These are phyloP conservation scores for Jacana jacana DNA, from an alignment of 2,113 vertebrate species.

Conservation along the genomic window DNA sequence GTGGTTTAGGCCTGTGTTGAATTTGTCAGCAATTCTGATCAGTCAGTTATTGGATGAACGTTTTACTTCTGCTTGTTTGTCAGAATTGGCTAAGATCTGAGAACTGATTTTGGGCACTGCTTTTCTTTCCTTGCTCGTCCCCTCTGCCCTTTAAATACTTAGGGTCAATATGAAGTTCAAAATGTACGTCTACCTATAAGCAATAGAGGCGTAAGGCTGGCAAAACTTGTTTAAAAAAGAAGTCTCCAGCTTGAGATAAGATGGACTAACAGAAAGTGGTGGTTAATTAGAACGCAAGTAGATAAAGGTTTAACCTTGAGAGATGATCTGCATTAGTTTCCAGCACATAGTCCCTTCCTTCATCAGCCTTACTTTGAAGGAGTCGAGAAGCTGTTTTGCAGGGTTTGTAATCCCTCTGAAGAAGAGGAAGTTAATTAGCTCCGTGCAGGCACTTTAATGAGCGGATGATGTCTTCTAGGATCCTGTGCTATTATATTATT, in stretches of 20 bases:
- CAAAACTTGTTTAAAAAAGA: neutral
- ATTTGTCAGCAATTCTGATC: neutral
- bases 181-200: neutral
- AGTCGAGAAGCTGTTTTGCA: neutral
- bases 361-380: neutral
- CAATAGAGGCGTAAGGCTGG: neutral
- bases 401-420: neutral
- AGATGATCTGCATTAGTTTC: neutral
- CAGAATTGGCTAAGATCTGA: neutral
- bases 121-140: neutral
- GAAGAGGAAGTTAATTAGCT: neutral
- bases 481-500: neutral
- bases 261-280: neutral
- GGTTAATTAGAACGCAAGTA: neutral
- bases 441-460: neutral
- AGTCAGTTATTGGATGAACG: neutral
- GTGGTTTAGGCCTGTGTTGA: neutral
- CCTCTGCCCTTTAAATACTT: neutral
- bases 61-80: neutral
- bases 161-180: neutral
- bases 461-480: neutral
- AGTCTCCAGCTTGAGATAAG: neutral
- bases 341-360: neutral
- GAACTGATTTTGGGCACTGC: neutral
- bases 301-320: slow-evolving; percentile 13